These are phyloP conservation scores for Rhodeus uyekii DNA, from an alignment of 2,797 vertebrate species.

Conservation along the genomic window DNA sequence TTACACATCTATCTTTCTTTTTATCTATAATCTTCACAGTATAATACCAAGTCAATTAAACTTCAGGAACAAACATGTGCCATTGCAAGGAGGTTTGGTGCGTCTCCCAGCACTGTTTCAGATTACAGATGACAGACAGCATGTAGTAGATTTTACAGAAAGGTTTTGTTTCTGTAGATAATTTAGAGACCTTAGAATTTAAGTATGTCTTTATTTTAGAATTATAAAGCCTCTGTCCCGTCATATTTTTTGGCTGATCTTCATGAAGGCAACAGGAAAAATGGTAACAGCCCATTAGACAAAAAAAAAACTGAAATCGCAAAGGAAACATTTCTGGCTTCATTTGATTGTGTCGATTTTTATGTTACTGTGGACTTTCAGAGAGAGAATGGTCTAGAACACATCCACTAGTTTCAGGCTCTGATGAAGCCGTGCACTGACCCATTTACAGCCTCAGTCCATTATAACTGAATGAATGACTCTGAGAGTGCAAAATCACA, in stretches of 20 bases:
- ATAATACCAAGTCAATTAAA: too few relatives aligned
- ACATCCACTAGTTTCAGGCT: not conserved
- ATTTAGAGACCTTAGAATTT: not conserved
- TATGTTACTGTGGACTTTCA: constrained; percentile 13
- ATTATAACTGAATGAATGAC: not conserved
- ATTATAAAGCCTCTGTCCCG: not conserved
- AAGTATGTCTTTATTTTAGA: not conserved
- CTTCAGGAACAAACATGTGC: too few relatives aligned
- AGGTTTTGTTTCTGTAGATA: not conserved
- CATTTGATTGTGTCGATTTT: constrained; percentile 34
- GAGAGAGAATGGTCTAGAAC: not conserved
- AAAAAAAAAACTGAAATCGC: not conserved
- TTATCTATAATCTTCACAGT: too few relatives aligned
- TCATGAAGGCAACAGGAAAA: not conserved
- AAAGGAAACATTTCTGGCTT: not conserved
- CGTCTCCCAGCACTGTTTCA: too few relatives aligned
- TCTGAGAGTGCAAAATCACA: not conserved
- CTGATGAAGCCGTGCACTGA: not conserved
- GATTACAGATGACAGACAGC: too few relatives aligned
- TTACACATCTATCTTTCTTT: too few relatives aligned
- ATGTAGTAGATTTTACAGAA: not conserved
- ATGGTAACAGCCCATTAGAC: not conserved
- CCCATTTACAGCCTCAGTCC: not conserved
- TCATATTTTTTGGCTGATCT: not conserved
- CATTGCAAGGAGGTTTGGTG: too few relatives aligned